Evolutionary conservation across 2,888 invertebrate species (phyloP).

Genomic region (Mayetiola destructor): DNA sequence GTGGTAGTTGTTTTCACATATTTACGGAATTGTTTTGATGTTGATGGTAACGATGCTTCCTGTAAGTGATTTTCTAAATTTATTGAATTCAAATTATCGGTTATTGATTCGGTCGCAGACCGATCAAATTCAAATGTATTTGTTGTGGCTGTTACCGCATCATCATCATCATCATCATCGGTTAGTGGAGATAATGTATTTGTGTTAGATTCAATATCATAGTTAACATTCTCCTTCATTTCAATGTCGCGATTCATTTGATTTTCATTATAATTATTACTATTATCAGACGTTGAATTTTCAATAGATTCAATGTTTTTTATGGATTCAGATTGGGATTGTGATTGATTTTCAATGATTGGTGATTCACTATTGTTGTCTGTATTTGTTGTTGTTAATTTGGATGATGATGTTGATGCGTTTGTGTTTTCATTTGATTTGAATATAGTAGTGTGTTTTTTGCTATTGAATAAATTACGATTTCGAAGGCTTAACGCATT

Average conservation of each 20-base stretch:
- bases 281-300: background rate
- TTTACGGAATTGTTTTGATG: constrained; percentile 17
- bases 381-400: constrained; percentile 17
- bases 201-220: constrained; percentile 13
- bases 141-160: background rate
- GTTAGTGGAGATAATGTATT: background rate
- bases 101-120: constrained; percentile 15
- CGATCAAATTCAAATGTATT: background rate
- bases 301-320: background rate
- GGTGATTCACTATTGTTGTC: constrained; percentile 16
- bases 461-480: constrained; percentile 39
- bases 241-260: background rate
- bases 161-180: background rate
- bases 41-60: constrained; percentile 28
- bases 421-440: constrained; percentile 22
- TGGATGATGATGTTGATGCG: constrained; percentile 21
- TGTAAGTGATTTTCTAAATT: constrained; percentile 29
- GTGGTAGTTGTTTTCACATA: constrained; percentile 19
- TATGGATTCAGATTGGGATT: no score
- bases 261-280: background rate
- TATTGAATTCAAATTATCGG: constrained; percentile 25
- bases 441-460: constrained; percentile 25
- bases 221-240: background rate
- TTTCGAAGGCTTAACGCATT: constrained; percentile 40
- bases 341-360: background rate